Evolutionary conservation across 2,888 invertebrate genomes (phyloP).

Genomic region (Drosophila kambysellisi): DNA sequence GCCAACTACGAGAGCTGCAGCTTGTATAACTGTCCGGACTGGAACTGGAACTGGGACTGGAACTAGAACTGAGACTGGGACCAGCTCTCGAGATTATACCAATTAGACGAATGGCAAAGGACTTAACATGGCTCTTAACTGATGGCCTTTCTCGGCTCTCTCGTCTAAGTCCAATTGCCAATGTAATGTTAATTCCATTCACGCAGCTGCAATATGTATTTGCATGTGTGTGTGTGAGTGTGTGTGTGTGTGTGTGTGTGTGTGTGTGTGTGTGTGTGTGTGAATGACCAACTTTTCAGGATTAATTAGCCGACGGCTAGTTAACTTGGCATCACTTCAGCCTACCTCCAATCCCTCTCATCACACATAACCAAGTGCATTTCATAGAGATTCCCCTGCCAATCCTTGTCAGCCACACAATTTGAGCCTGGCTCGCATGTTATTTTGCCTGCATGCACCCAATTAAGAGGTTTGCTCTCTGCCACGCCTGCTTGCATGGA

Average conservation of each 20-base stretch:
- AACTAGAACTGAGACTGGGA: neutral
- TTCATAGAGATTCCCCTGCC: constrained; percentile 15
- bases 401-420: constrained; percentile 37
- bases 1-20: constrained; percentile 28
- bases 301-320: constrained; percentile 78
- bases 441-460: constrained; percentile 81
- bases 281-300: constrained; percentile 65
- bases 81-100: constrained; percentile 37
- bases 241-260: neutral
- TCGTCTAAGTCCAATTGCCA: constrained; percentile 74
- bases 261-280: neutral
- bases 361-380: constrained; percentile 36
- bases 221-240: neutral
- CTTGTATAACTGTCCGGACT: neutral
- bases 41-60: neutral
- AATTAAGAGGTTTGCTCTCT: constrained; percentile 71
- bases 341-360: constrained; percentile 27
- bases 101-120: constrained; percentile 50
- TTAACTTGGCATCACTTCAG: constrained; percentile 66
- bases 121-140: constrained; percentile 23
- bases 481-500: constrained; percentile 23
- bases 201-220: constrained; percentile 19
- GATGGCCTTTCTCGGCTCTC: constrained; percentile 44
- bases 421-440: constrained; percentile 67
- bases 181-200: constrained; percentile 67